A percentile compares a stretch with the other conserved stretches of the same genome.
phyloP scores from a whole-genome alignment of 1,140 invertebrate species.

The Papilio machaon region DNA sequence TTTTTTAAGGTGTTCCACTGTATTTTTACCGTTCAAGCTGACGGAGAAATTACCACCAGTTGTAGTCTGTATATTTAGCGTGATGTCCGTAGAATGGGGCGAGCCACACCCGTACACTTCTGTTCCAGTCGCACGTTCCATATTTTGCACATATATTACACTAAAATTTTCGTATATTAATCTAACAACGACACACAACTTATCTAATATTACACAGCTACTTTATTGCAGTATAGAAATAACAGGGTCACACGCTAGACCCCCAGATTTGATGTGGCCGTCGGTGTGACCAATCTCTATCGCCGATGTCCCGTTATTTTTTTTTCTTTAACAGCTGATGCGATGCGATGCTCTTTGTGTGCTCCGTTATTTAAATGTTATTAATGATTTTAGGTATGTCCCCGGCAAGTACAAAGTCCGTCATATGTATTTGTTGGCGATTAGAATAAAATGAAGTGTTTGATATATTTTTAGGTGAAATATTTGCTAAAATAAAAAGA shows the following conservation, averaged over 20 bases:
- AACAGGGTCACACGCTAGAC: conserved; percentile 81
- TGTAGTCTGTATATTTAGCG: conserved; percentile 92
- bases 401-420: not conserved
- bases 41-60: conserved; percentile 95
- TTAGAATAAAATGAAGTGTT: not conserved
- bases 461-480: not conserved
- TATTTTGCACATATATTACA: conserved; percentile 79
- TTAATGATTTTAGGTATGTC: not conserved
- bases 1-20: conserved; percentile 94
- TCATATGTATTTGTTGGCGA: not conserved
- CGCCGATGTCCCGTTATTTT: conserved; percentile 79
- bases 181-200: conserved; percentile 66
- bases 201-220: conserved; percentile 79
- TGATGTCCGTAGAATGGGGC: conserved; percentile 85
- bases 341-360: conserved; percentile 65
- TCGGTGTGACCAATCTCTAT: conserved; percentile 78
- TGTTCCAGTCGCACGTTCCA: conserved; percentile 79
- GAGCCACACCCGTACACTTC: conserved; percentile 86
- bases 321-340: conserved; percentile 80
- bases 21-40: conserved; percentile 89
- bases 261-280: conserved; percentile 81
- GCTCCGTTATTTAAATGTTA: conserved; percentile 52
- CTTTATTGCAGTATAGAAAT: conserved; percentile 80
- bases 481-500: not conserved
- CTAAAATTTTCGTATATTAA: conserved; percentile 71